Evolutionary conservation across 2,888 invertebrate genomes (phyloP), one percentile per base, ranked within the genome.

Genomic region (Hirtodrosophila alboralis): DNA sequence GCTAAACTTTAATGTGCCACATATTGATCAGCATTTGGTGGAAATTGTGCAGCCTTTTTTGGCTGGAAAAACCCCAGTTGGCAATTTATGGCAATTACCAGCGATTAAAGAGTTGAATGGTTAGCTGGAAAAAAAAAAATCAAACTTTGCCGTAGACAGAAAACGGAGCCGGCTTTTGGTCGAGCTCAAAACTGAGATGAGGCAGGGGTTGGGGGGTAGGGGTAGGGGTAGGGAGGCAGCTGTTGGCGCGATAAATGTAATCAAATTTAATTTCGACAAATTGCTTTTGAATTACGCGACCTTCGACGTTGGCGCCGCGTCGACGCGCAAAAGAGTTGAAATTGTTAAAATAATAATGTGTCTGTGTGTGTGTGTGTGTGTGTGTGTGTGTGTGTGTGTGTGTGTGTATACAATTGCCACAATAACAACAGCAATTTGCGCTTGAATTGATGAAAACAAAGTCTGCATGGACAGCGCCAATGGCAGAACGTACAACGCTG

Each of bases 201-300:
- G 1, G 9, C 1, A 2, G 1, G 9, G 13, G 12, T 0, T n/a
- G n/a, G 18, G 12, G n/a, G 18, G 26, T 3, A 2, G 28, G 16
- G 9, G 14, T 4, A 40, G 44, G 34, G 12, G 13, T 8, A 9
- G 44, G 37, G 44, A 52, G 48, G 47, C 63, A 40, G 61, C 73
- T 70, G 67, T 44, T 81, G 75, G 81, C 84, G 73, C 75, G 70
- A 83, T 83, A 78, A 80, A 78, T 79, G 84, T 67, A 81, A 81
- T 81, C 84, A 81, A 81, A 81, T 86, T 81, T 81, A 81, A 81
- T 81, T 81, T 81, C 84, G 61, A 84, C 81, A 81, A 81, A 86
- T 81, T 81, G 86, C 86, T 86, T 81, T 81, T 71, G 81, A 81
- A 81, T 81, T 86, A 80, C 81, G 84, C 81, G 78, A 78, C 78